phyloP scores from a whole-genome alignment of 2,888 invertebrate genomes.

The Stegophylla sp. region DNA sequence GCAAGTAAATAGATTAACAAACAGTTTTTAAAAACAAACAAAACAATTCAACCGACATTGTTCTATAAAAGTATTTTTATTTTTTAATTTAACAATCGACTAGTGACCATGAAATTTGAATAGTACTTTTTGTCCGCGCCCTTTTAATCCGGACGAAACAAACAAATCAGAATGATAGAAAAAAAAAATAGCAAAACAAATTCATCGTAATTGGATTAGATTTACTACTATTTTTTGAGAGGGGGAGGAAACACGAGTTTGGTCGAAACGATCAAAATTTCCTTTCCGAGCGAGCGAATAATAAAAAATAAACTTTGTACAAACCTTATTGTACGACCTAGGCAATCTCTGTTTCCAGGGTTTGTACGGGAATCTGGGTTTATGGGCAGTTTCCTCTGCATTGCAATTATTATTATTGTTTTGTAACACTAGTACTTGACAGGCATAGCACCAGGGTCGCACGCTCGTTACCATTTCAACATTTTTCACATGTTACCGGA shows the following conservation, averaged over 20 bases:
- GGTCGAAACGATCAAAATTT: no score
- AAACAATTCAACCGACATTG: neutral
- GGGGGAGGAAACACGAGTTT: no score
- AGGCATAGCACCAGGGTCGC: constrained; percentile 64
- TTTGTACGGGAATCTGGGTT: constrained; percentile 64
- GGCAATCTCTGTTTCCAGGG: constrained; percentile 65
- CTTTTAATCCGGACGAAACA: constrained; percentile 19
- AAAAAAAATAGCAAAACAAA: no score
- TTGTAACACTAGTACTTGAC: constrained; percentile 62
- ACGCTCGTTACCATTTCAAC: constrained; percentile 60
- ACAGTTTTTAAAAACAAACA: neutral
- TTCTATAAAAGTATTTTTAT: neutral
- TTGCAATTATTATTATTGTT: constrained; percentile 52
- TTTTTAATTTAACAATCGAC: neutral
- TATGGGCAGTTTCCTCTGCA: neutral
- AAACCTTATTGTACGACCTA: constrained; percentile 65
- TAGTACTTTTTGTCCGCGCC: constrained; percentile 1
- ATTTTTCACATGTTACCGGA: constrained; percentile 16
- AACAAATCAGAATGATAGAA: neutral
- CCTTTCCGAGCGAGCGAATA: no score
- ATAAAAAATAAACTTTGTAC: no score
- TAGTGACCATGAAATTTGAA: constrained; percentile 18
- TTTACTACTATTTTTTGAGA: no score
- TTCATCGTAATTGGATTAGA: no score
- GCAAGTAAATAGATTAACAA: neutral